Conservation (phyloP, 2,888 invertebrate species). For the Ophion costatus region DNA sequence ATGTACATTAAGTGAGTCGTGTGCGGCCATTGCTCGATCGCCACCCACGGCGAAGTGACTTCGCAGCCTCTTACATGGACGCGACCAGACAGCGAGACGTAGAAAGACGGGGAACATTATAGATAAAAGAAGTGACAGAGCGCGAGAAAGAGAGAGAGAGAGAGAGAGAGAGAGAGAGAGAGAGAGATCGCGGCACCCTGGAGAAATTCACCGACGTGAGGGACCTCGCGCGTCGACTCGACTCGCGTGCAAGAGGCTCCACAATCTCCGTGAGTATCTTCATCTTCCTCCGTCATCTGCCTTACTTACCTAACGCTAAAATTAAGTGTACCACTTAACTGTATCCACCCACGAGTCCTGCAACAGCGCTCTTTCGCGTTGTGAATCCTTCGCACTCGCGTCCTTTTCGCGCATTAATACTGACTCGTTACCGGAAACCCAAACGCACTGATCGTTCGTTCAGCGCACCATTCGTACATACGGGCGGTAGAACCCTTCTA, state of each 20-base stretch:
- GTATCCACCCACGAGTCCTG: too few relatives aligned
- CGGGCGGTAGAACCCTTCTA: neutral
- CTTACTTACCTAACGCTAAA: too few relatives aligned
- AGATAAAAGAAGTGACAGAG: constrained; percentile 4
- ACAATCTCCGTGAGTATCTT: neutral
- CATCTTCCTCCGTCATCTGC: neutral
- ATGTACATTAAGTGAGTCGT: constrained; percentile 11
- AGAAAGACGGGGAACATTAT: constrained; percentile 21
- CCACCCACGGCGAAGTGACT: constrained; percentile 75
- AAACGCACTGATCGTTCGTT: neutral
- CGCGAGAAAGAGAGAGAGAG: neutral
- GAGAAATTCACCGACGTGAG: constrained; percentile 41
- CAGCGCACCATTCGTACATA: neutral
- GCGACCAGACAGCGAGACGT: constrained; percentile 3
- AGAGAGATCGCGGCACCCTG: constrained; percentile 46
- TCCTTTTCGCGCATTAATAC: neutral
- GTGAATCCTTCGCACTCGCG: too few relatives aligned
- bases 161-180: constrained; percentile 20
- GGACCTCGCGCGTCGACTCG: constrained; percentile 30
- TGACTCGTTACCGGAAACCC: neutral
- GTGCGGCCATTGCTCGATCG: constrained; percentile 56
- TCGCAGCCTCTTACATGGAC: constrained; percentile 46
- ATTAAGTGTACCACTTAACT: neutral
- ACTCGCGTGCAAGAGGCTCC: constrained; percentile 2
- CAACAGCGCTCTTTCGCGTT: too few relatives aligned